Base-by-base conservation (phyloP, 2,888 invertebrate genomes). In the Rhamnusium bicolor region DNA sequence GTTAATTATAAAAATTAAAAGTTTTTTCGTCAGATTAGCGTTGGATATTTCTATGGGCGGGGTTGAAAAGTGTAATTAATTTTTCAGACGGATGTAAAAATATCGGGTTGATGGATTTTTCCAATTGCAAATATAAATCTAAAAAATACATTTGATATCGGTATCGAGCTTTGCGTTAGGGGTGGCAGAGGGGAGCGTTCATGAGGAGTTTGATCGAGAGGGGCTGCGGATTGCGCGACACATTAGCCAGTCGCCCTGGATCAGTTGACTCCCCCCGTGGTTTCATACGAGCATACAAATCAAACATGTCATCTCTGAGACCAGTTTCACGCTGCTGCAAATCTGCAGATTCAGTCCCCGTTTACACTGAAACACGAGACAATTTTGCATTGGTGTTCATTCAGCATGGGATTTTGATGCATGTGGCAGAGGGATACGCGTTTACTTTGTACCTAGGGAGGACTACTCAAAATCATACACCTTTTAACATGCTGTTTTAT, bases 1-100 rank as follows among this genome's bases (percentile, higher is more conserved):
- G 71, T 74, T 74, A 74, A 74, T 74, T 74, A 74, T 74, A 74
- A 74, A 81, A 80, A 81, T 81, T 79, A 80, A 80, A 81, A 76
- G 78, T 80, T 80, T 80, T 79, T 80, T 71, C 60, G 63, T 54
- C 68, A 71, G 63, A 66, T 66, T 60, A 65, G 70, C 70, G 72
- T 63, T 66, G 74, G 75, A 77, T 71, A 72, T 58, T 63, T 70
- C 60, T 66, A 70, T 63, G 78, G 80, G 76, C 78, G 77, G 80
- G 82, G 71, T 83, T 81, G 85, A 84, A 84, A 85, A 85, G 83
- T 84, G 85, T 86, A 87, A 87, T 87, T 87, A 87, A 87, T 87
- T 86, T 87, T 87, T 86, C 85, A 87, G 86, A 86, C 85, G 85
- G 85, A 86, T 86, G 85, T 86, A 86, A 86, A 86, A 86, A 87